Conservation (phyloP, 2,113 vertebrate species). For the Lota lota region DNA sequence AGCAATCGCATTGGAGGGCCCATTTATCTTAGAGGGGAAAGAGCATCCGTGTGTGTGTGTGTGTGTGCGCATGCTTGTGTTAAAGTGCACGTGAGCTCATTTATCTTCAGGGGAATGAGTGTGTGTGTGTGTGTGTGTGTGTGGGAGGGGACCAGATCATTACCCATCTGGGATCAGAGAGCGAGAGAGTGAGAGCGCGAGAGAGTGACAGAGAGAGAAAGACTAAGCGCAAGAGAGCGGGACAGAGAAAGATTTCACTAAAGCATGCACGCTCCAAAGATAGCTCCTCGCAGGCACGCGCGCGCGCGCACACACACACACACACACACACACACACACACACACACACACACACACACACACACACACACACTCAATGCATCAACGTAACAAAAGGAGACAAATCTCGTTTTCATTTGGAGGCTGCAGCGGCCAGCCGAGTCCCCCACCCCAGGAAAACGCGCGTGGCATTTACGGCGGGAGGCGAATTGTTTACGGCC, state of each 20-base stretch:
- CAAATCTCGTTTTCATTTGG: slow-evolving; percentile 80
- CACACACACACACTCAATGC: slow-evolving; percentile 50
- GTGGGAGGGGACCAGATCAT: slow-evolving; percentile 73
- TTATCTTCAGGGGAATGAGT: slow-evolving; percentile 77
- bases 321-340: slow-evolving; percentile 16
- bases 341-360: slow-evolving; percentile 26
- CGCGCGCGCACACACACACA: slow-evolving; percentile 33
- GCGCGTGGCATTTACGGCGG: slow-evolving; percentile 55
- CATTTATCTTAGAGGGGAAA: slow-evolving; percentile 73
- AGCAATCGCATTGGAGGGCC: slow-evolving; percentile 70
- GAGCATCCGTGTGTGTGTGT: slow-evolving; percentile 21
- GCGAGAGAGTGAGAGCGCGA: slow-evolving; percentile 22
- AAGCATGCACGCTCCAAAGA: not conserved
- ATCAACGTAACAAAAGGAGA: slow-evolving; percentile 77
- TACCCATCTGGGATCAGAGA: slow-evolving; percentile 73
- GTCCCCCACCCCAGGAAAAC: slow-evolving; percentile 45
- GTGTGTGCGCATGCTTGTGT: slow-evolving; percentile 12
- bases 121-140: slow-evolving; percentile 23
- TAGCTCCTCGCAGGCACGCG: not conserved
- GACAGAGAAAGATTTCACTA: too few species aligned
- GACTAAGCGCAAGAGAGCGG: too few species aligned
- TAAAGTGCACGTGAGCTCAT: slow-evolving; percentile 58
- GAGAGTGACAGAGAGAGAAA: slow-evolving; percentile 28
- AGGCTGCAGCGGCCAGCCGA: slow-evolving; percentile 52
- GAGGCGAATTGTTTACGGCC: slow-evolving; percentile 47